Conservation (phyloP, 2,797 vertebrate species). For the Acestrorhynchus altus region DNA sequence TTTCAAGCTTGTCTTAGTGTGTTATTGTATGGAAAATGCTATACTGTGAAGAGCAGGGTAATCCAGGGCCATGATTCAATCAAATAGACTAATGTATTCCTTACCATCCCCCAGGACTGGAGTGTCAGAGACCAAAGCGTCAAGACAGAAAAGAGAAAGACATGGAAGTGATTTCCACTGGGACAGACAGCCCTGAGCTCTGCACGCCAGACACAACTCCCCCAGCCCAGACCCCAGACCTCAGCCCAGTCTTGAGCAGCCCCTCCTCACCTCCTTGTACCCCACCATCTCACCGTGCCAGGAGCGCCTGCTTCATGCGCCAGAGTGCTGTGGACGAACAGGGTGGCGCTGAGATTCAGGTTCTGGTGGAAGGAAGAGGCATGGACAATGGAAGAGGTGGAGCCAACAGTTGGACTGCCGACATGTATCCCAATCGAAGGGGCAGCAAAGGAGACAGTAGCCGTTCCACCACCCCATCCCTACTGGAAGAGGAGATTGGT, state of each 20-base stretch:
- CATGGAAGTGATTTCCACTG: constrained; percentile 90
- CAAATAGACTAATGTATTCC: constrained; percentile 46
- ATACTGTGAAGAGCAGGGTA: neutral
- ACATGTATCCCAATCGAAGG: constrained; percentile 79
- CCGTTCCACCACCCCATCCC: constrained; percentile 75
- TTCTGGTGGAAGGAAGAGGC: constrained; percentile 89
- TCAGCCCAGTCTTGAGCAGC: constrained; percentile 90
- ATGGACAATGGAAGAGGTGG: constrained; percentile 71
- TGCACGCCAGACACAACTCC: constrained; percentile 90
- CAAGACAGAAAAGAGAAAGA: constrained; percentile 88
- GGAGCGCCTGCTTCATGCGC: constrained; percentile 89
- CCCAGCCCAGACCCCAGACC: constrained; percentile 89
- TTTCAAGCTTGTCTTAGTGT: no score
- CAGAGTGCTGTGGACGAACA: constrained; percentile 91
- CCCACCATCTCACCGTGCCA: constrained; percentile 79
- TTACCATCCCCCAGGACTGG: constrained; percentile 81
- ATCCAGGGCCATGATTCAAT: neutral
- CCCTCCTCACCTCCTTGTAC: constrained; percentile 84
- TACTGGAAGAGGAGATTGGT: constrained; percentile 85
- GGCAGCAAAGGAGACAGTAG: constrained; percentile 83
- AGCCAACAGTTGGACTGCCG: constrained; percentile 88
- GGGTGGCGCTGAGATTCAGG: constrained; percentile 91
- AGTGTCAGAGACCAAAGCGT: constrained; percentile 90
- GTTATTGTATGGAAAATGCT: neutral
- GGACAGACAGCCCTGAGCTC: constrained; percentile 83